These are phyloP conservation scores for Drosophila emarginata DNA, from an alignment of 2,888 invertebrate species.

Conservation along the genomic window DNA sequence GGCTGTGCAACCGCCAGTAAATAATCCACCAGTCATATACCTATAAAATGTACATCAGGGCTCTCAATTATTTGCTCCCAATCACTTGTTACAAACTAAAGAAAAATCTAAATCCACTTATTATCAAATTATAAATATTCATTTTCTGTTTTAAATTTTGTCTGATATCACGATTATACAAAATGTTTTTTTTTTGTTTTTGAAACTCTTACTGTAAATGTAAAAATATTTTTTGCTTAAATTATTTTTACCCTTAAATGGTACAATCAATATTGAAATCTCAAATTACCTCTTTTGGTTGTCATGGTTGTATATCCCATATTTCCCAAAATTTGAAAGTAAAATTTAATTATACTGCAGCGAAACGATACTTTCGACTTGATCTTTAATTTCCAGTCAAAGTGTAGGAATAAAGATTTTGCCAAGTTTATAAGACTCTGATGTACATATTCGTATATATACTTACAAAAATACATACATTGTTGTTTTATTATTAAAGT, in stretches of 20 bases:
- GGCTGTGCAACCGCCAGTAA: slow-evolving; percentile 32
- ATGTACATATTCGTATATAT: slow-evolving; percentile 11
- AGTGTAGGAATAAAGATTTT: not conserved
- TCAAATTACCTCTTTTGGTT: not conserved
- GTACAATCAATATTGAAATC: not conserved
- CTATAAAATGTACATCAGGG: slow-evolving; percentile 39
- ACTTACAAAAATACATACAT: not conserved
- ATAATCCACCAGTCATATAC: slow-evolving; percentile 35
- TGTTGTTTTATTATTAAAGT: slow-evolving; percentile 11
- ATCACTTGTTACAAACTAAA: too few relatives aligned
- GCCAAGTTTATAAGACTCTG: not conserved
- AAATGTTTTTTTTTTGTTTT: too few relatives aligned
- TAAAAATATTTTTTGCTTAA: not conserved
- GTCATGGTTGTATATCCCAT: not conserved
- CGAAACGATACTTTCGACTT: not conserved
- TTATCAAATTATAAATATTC: not conserved
- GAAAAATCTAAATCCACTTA: not conserved
- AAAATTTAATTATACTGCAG: not conserved
- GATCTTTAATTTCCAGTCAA: not conserved
- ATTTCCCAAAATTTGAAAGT: not conserved
- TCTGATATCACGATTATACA: too few relatives aligned
- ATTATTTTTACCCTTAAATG: not conserved
- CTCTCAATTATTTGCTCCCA: not conserved
- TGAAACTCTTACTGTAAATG: not conserved
- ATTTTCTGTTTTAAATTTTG: too few relatives aligned